These are phyloP conservation scores for Archivesica marissinica DNA, from an alignment of 1,140 invertebrate genomes.

Conservation along the genomic window DNA sequence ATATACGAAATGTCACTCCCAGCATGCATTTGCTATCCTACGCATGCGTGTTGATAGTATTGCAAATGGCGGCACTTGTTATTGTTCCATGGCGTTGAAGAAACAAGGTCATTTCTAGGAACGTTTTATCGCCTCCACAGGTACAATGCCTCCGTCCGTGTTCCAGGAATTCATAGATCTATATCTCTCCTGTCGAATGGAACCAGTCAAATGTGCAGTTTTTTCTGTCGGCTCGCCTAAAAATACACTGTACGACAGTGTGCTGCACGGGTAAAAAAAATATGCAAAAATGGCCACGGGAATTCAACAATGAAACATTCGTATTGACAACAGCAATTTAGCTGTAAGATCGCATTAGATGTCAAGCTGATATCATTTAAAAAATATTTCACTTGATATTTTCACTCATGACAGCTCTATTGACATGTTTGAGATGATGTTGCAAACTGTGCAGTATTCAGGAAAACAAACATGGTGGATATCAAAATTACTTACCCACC, in stretches of 20 bases:
- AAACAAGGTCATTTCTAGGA: slow-evolving; percentile 87
- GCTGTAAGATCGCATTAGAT: neutral
- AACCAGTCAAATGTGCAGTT: neutral
- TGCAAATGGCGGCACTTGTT: slow-evolving; percentile 92
- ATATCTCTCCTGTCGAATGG: slow-evolving; percentile 5
- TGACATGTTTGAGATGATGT: neutral
- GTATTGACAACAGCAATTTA: slow-evolving; percentile 27
- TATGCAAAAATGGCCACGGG: slow-evolving; percentile 53
- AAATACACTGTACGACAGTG: neutral
- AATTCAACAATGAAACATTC: slow-evolving; percentile 11
- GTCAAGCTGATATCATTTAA: neutral
- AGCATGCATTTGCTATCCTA: slow-evolving; percentile 76
- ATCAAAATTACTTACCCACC: neutral
- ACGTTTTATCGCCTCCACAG: slow-evolving; percentile 86
- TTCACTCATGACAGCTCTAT: neutral
- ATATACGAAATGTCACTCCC: slow-evolving; percentile 70
- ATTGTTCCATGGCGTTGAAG: slow-evolving; percentile 90
- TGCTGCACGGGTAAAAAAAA: slow-evolving; percentile 15
- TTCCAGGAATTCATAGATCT: neutral
- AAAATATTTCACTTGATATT: neutral
- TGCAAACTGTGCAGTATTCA: neutral
- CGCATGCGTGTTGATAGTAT: slow-evolving; percentile 88
- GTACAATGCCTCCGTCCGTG: slow-evolving; percentile 68
- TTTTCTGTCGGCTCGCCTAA: slow-evolving; percentile 14
- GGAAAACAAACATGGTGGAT: slow-evolving; percentile 37